phyloP scores from a whole-genome alignment of 2,888 invertebrate genomes.

The Drosophila niveifrons region DNA sequence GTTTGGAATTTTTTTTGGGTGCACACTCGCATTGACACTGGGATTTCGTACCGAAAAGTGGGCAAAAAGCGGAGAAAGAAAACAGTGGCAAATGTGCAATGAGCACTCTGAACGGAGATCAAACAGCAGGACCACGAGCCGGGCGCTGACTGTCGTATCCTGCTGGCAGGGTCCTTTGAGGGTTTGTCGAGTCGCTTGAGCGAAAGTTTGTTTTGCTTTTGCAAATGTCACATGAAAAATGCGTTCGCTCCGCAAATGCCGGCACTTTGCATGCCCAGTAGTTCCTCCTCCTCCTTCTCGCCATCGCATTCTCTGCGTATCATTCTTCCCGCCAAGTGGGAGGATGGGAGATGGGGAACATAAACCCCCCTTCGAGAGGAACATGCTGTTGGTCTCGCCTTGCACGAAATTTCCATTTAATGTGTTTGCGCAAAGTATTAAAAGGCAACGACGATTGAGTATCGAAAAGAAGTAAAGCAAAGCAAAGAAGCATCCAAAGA shows the following conservation, averaged over 20 bases:
- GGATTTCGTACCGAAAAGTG: constrained; percentile 58
- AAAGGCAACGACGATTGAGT: constrained; percentile 81
- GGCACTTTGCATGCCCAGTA: constrained; percentile 69
- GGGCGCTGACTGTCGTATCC: constrained; percentile 21
- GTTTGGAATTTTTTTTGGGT: constrained; percentile 38
- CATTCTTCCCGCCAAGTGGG: background rate
- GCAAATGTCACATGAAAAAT: constrained; percentile 81
- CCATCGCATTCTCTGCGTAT: constrained; percentile 4
- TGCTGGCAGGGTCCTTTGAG: constrained; percentile 49
- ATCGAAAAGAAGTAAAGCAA: constrained; percentile 79
- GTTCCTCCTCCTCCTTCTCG: background rate
- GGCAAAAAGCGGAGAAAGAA: constrained; percentile 17
- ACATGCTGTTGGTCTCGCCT: constrained; percentile 51
- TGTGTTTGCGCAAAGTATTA: constrained; percentile 76
- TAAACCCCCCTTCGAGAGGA: constrained; percentile 8
- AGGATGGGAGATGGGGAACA: background rate
- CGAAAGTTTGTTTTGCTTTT: constrained; percentile 74
- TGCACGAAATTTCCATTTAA: constrained; percentile 79
- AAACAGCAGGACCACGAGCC: constrained; percentile 61
- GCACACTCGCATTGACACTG: constrained; percentile 71
- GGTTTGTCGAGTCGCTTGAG: constrained; percentile 49
- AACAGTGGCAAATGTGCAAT: constrained; percentile 63
- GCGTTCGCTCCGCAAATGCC: constrained; percentile 75
- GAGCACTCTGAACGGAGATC: constrained; percentile 65
- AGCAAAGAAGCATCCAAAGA: constrained; percentile 46